These are phyloP conservation scores for Oryzias woworae DNA, from an alignment of 2,113 vertebrate genomes.

Conservation along the genomic window DNA sequence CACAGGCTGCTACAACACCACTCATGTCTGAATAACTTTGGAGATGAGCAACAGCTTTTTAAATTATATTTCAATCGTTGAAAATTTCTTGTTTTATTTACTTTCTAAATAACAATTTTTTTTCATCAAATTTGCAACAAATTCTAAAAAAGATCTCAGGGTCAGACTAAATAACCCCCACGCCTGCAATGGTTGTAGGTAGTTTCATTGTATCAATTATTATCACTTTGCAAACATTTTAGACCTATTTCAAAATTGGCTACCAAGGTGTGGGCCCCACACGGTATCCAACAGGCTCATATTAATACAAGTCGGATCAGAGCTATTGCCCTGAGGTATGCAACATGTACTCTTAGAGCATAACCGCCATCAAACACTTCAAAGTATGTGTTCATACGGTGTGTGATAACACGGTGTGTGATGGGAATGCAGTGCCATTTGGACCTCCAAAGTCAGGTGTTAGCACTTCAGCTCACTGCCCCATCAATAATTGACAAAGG, in stretches of 20 bases:
- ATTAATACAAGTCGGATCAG: constrained; percentile 53
- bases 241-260: constrained; percentile 13
- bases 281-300: constrained; percentile 40
- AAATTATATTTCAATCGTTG: no score
- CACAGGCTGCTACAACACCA: constrained; percentile 20
- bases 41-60: no score
- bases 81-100: no score
- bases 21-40: constrained; percentile 7
- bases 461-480: constrained; percentile 79
- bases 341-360: constrained; percentile 49
- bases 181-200: no score
- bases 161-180: no score
- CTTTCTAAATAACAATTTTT: no score
- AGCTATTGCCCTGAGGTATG: constrained; percentile 46
- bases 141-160: no score
- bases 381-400: constrained; percentile 53
- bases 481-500: constrained; percentile 84
- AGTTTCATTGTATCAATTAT: no score
- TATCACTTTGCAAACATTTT: no score
- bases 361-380: constrained; percentile 38
- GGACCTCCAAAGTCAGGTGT: constrained; percentile 78
- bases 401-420: constrained; percentile 61
- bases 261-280: constrained; percentile 32
- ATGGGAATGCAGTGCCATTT: constrained; percentile 68
- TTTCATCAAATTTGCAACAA: no score